phyloP scores from a whole-genome alignment of 2,113 vertebrate species.

The Albula glossodonta region DNA sequence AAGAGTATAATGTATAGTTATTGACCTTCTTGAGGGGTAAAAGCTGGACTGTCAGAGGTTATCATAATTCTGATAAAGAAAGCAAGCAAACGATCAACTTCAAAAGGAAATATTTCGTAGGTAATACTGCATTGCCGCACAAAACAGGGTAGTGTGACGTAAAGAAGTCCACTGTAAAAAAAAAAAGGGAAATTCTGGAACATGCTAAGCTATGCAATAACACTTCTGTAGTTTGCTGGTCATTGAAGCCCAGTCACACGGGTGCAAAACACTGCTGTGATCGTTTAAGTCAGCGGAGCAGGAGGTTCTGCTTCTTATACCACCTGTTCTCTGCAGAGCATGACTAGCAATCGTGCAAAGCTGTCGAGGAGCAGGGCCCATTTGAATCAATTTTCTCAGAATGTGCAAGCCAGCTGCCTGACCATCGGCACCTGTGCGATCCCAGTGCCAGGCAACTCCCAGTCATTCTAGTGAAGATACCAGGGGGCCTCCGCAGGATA shows the following conservation, averaged over 20 bases:
- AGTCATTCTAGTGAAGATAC: not conserved
- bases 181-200: not conserved
- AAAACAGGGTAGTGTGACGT: not conserved
- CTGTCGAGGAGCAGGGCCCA: not conserved
- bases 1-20: not conserved
- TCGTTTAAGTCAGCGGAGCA: not conserved
- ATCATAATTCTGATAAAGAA: not conserved
- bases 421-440: too few relatives aligned
- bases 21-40: not conserved
- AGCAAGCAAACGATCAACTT: not conserved
- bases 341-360: not conserved
- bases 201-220: not conserved
- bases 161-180: not conserved
- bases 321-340: not conserved
- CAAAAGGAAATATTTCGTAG: not conserved
- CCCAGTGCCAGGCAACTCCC: not conserved
- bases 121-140: not conserved
- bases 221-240: not conserved
- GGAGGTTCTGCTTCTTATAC: not conserved
- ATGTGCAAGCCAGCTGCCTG: not conserved
- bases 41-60: not conserved
- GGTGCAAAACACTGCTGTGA: slow-evolving; percentile 1
- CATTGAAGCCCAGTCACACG: not conserved
- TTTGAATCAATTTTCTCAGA: not conserved
- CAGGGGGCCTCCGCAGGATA: not conserved